phyloP scores from a whole-genome alignment of 2,888 invertebrate species.

The Drosophila mimica region DNA sequence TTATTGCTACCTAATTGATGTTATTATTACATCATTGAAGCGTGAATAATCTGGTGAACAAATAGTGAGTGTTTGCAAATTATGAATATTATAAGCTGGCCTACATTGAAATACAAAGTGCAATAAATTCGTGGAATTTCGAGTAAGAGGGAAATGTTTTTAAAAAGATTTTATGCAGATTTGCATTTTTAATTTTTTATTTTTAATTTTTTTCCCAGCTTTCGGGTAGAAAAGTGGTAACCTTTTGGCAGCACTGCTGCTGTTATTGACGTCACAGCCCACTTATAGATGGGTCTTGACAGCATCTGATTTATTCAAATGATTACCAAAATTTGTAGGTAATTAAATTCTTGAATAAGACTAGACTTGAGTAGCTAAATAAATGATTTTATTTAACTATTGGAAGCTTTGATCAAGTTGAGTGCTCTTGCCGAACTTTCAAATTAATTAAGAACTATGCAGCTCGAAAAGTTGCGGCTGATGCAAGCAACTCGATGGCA shows the following conservation, averaged over 20 bases:
- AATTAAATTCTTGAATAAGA: neutral
- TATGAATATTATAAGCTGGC: neutral
- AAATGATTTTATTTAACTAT: slow-evolving; percentile 2
- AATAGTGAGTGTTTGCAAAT: neutral
- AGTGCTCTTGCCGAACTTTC: slow-evolving; percentile 32
- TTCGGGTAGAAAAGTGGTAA: neutral
- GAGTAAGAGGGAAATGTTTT: neutral
- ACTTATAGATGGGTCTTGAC: neutral
- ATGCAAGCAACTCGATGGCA: slow-evolving; percentile 48
- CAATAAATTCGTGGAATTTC: neutral
- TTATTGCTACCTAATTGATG: neutral
- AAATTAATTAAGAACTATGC: slow-evolving; percentile 60
- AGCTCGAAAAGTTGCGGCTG: slow-evolving; percentile 55
- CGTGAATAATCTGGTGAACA: neutral
- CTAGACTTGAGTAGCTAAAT: slow-evolving; percentile 9
- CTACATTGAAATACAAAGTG: neutral
- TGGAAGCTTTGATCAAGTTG: slow-evolving; percentile 6
- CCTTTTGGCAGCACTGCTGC: too few species aligned
- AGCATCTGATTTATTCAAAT: neutral
- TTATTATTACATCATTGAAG: neutral
- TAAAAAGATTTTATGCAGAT: neutral
- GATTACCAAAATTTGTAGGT: neutral
- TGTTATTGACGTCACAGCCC: too few species aligned
- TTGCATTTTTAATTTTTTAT: neutral
- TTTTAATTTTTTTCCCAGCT: neutral